Evolutionary conservation across 1,140 invertebrate genomes (phyloP), one percentile per base, ranked within the genome.

Genomic region (Aphaenogaster rudis): DNA sequence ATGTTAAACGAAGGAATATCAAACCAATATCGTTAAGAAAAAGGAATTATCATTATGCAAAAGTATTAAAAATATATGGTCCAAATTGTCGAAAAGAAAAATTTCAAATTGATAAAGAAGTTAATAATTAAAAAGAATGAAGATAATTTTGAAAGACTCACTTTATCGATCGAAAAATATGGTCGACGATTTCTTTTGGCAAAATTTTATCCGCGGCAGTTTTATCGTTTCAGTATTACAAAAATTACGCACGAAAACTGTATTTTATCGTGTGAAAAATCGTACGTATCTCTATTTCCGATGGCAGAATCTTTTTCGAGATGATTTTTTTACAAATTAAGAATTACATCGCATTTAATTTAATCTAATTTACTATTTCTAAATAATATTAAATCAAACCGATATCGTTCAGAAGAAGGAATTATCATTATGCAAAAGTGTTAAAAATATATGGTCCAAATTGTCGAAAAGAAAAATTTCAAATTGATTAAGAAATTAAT

Each of bases 301-400:
- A 36, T 63, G 36, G 7, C 4, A 39, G 6, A 64, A 36, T 36
- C 11, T 54, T 54, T 52, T 42, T 42, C 45, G 13, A 69, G 63
- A 66, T 39, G 6, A 28, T 69, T 48, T 78, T 78, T 57, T 59
- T 6, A 3, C 64, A 15, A 48, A 48, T 57, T 71, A 45, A 69
- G 8, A 54, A 15, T 67, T 42, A 17, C 48, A 21, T 2, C 28
- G 3, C 13, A 36, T 28, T 28, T 28, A 28, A 28, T 28, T 28
- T 28, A 28, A 28, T 78, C 48, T 36, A 36, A 36, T 54, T 66
- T 39, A 9, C 39, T n/a, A 67, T 67, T 42, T 17, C 9, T 15
- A 72, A 72, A 1, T 52, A 52, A 71, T 9, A n/a, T 28, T 52
- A 54, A 74, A 0, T 1, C 36, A 52, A 54, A 21, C 13, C 6